Percentiles rank a stretch among this genome's conserved stretches.
These are phyloP conservation scores for Montipora capricornis DNA, from an alignment of 64 coral and sea anemone species.

Conservation along the genomic window DNA sequence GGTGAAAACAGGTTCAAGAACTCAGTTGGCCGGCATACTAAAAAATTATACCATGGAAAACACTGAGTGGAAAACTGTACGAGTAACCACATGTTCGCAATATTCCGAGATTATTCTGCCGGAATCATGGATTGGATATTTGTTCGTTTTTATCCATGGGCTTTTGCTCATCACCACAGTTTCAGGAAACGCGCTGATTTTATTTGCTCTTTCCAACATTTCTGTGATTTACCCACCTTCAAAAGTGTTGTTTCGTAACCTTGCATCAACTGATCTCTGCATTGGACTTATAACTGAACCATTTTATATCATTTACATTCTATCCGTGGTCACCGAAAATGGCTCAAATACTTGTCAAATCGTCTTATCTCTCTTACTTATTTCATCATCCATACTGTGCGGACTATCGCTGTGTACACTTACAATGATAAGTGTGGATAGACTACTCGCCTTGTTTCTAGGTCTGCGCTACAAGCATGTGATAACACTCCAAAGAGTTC, in stretches of 20 bases:
- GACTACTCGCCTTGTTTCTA: constrained; percentile 9
- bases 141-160: constrained; percentile 9
- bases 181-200: constrained; percentile 53
- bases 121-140: background rate
- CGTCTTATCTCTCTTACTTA: background rate
- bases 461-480: constrained; percentile 11
- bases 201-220: constrained; percentile 45
- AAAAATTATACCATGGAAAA: background rate
- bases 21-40: background rate
- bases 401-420: constrained; percentile 25
- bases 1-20: too few species aligned
- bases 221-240: constrained; percentile 41
- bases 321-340: background rate
- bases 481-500: constrained; percentile 1
- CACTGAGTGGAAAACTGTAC: background rate
- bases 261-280: constrained; percentile 67
- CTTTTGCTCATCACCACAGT: constrained; percentile 6
- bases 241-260: constrained; percentile 45
- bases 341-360: background rate
- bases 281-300: constrained; percentile 69
- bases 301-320: background rate
- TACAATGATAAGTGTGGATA: constrained; percentile 25
- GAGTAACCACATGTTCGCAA: background rate
- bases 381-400: background rate
- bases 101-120: background rate